A percentile compares a stretch with the other conserved stretches of the same genome.
Conservation (phyloP, 2,888 invertebrate species). For the Nycteola revayana region DNA sequence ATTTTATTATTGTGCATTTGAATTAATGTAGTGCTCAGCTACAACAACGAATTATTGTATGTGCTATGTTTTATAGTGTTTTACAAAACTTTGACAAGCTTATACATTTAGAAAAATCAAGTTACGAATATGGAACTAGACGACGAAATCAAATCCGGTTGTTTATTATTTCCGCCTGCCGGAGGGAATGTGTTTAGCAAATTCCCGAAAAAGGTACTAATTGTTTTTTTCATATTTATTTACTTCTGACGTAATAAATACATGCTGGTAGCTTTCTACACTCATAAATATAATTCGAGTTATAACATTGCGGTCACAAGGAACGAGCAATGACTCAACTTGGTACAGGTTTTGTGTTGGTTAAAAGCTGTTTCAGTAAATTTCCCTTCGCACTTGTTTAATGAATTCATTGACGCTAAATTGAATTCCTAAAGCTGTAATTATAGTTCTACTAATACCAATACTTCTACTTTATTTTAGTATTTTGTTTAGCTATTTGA, state of each 20-base stretch:
- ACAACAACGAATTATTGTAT: conserved; percentile 17
- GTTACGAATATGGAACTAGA: conserved; percentile 85
- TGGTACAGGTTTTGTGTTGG: too few species aligned
- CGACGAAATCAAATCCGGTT: conserved; percentile 88
- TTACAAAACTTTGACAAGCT: conserved; percentile 12
- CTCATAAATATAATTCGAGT: too few species aligned
- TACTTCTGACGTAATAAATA: neutral
- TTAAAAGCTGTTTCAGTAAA: too few species aligned
- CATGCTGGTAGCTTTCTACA: too few species aligned
- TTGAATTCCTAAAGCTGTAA: too few species aligned
- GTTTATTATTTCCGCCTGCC: conserved; percentile 88
- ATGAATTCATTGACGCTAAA: too few species aligned
- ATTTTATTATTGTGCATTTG: conserved; percentile 13
- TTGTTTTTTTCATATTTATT: conserved; percentile 7
- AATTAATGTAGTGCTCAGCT: conserved; percentile 11
- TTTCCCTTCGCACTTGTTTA: too few species aligned
- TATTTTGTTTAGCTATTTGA: too few species aligned
- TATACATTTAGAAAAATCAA: conserved; percentile 25
- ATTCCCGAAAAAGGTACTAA: conserved; percentile 87
- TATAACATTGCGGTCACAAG: too few species aligned
- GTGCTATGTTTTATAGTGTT: conserved; percentile 43
- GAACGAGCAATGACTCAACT: too few species aligned
- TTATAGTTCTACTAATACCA: too few species aligned
- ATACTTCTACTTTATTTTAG: too few species aligned
- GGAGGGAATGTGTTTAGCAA: conserved; percentile 85